These are phyloP conservation scores for Lochmaea capreae DNA, from an alignment of 2,888 invertebrate genomes.

Conservation along the genomic window DNA sequence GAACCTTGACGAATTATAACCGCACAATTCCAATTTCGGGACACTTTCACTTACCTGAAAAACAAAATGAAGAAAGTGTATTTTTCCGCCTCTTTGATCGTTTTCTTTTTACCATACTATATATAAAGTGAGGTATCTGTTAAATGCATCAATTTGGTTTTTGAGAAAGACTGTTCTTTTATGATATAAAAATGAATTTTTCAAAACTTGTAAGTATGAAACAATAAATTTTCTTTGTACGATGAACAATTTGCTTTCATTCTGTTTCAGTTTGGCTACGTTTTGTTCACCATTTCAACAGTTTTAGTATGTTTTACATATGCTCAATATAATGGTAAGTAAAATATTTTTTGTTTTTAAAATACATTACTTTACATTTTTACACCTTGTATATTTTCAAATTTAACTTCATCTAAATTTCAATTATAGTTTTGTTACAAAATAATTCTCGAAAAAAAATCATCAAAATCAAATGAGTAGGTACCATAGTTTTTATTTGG, in stretches of 20 bases:
- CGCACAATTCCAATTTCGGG: background rate
- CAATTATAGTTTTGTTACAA: too few relatives aligned
- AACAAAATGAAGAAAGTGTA: slow-evolving; percentile 18
- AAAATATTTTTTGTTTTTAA: too few relatives aligned
- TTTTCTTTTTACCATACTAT: slow-evolving; percentile 16
- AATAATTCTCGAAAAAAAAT: too few relatives aligned
- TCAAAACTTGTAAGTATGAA: background rate
- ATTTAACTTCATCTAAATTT: background rate
- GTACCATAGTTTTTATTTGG: too few relatives aligned
- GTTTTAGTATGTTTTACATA: slow-evolving; percentile 1
- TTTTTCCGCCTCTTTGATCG: slow-evolving; percentile 4
- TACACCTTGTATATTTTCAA: too few relatives aligned
- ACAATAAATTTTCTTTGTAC: too few relatives aligned
- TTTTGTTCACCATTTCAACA: slow-evolving; percentile 1
- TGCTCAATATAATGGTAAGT: slow-evolving; percentile 11
- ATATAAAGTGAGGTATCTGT: slow-evolving; percentile 4
- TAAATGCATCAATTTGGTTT: background rate
- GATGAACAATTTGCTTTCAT: background rate
- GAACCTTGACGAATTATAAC: slow-evolving; percentile 1
- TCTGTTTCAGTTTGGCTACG: background rate
- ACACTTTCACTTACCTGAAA: slow-evolving; percentile 6
- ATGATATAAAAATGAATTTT: slow-evolving; percentile 19
- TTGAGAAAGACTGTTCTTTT: background rate
- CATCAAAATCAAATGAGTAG: too few relatives aligned
- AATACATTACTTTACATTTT: background rate